Base-by-base conservation (phyloP, 2,888 invertebrate species). In the Cylloceria caligata region DNA sequence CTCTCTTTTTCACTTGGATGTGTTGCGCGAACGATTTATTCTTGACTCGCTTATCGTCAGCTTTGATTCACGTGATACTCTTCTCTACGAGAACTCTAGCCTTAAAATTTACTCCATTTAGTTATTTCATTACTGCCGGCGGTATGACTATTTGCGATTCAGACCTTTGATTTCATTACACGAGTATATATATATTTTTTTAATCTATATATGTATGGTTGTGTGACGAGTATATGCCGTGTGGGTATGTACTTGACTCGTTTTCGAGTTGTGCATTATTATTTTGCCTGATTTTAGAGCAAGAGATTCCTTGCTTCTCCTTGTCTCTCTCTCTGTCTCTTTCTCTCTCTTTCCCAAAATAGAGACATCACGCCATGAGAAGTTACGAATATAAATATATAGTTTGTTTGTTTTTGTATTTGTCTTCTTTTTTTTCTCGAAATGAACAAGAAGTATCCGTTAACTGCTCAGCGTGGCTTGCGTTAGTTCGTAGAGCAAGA, bases 121-220 rank as follows among this genome's bases (percentile, higher is more conserved):
- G 71, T 65, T 75, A 74, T 27, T 73, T 52, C n/a, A n/a, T n/a
- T 68, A 55, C 55, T 65, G 65, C 60, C 60, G 62, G 34, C 42
- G 36, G 60, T 36, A 71, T 67, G 60, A 65, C 74, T 72, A 75
- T 71, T 71, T 21, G 52, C 75, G 74, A 79, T 75, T 80, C 74
- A 80, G 77, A 77, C 73, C 80, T 73, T 80, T 80, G 16, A 64
- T 76, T 74, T 78, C 80, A 68, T 77, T 77, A 74, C 68, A 82
- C 82, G 80, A 81, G 76, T 76, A 55, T 73, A 52, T 71, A 45
- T 52, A 52, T 79, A 60, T 52, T 52, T 4, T 60, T 13, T 60
- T 2, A 45, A 19, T 64, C 11, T 45, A 42, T 64, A 60, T 60
- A 47, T 73, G 49, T 72, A 71, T 42, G 60, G 1, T 47, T 80